These are phyloP conservation scores for Oscheius sp. DNA, from an alignment of 2,888 invertebrate genomes.

Conservation along the genomic window DNA sequence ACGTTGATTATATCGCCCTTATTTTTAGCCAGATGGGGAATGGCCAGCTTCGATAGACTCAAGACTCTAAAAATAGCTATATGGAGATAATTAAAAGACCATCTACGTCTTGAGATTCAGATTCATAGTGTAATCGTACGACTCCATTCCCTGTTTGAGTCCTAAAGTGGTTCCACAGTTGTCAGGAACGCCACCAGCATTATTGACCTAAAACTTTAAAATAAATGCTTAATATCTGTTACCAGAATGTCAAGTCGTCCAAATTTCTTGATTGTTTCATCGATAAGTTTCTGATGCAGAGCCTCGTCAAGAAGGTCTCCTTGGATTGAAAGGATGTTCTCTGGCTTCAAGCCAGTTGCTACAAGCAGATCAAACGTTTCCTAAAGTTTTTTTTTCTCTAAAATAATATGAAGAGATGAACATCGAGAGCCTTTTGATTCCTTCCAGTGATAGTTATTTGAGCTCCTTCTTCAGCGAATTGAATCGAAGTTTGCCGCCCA, in stretches of 20 bases:
- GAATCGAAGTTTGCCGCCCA: conserved; percentile 9
- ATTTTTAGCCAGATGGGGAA: conserved; percentile 9
- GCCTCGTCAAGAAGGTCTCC: conserved; percentile 12
- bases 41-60: conserved; percentile 6
- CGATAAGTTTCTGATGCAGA: conserved; percentile 13
- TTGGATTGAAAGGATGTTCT: not conserved
- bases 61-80: conserved; percentile 8
- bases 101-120: conserved; percentile 21
- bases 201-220: conserved; percentile 9
- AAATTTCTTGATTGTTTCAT: conserved; percentile 15
- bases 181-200: conserved; percentile 29
- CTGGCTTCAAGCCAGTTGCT: not conserved
- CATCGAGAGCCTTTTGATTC: conserved; percentile 7
- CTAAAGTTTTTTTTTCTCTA: not conserved
- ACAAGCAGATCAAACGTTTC: conserved; percentile 1
- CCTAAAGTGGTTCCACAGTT: not conserved
- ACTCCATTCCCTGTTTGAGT: not conserved
- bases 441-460: conserved; percentile 14
- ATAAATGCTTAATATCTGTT: not conserved
- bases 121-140: conserved; percentile 23
- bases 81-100: too few relatives aligned
- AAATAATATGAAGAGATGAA: not conserved
- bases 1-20: conserved; percentile 27
- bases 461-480: conserved; percentile 21
- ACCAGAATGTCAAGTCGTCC: conserved; percentile 17